Evolutionary conservation across 2,797 vertebrate genomes (phyloP).

Genomic region (Poecilia velifera): DNA sequence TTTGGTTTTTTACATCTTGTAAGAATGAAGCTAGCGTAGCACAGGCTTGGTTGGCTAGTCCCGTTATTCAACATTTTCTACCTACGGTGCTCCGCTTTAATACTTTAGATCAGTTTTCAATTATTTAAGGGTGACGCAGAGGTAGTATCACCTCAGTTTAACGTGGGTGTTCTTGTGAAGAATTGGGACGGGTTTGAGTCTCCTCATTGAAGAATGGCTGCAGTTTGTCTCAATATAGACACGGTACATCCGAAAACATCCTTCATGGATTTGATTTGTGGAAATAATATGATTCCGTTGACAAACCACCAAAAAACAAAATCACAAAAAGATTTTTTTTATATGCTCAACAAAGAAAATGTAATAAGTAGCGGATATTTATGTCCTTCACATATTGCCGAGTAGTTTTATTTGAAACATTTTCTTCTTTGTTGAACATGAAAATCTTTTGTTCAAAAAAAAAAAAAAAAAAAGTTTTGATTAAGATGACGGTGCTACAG

Average conservation of each 20-base stretch:
- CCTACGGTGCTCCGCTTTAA: not conserved
- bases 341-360: not conserved
- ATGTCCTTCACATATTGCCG: not conserved
- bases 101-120: not conserved
- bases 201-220: not conserved
- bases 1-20: not conserved
- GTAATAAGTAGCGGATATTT: not conserved
- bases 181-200: not conserved
- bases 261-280: not conserved
- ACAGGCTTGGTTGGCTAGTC: not conserved
- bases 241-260: not conserved
- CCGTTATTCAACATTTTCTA: not conserved
- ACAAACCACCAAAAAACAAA: not conserved
- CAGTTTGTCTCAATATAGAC: not conserved
- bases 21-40: not conserved
- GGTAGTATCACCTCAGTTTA: not conserved
- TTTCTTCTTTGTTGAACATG: slow-evolving; percentile 2
- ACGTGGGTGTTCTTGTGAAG: not conserved
- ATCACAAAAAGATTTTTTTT: not conserved
- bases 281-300: not conserved
- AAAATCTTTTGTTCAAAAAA: not conserved
- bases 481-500: slow-evolving; percentile 22
- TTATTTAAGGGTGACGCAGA: not conserved
- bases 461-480: not conserved
- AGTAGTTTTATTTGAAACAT: not conserved